Percentiles rank a stretch among this genome's conserved stretches.
phyloP scores from a whole-genome alignment of 2,888 invertebrate species.

The Ormyrus rosae region DNA sequence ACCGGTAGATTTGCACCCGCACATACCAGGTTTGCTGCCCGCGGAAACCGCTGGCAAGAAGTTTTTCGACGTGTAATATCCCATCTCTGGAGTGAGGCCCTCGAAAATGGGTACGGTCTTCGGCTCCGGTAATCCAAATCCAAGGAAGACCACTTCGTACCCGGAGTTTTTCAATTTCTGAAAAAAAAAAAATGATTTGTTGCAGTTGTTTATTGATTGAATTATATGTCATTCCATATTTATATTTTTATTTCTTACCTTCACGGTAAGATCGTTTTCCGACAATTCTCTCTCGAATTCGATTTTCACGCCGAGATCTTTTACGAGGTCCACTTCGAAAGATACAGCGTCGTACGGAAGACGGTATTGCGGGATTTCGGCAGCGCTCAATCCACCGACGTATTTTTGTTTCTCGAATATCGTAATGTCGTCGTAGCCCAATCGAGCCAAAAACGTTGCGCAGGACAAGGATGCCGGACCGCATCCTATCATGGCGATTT shows the following conservation, averaged over 20 bases:
- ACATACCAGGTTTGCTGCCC: constrained; percentile 92
- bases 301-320: constrained; percentile 95
- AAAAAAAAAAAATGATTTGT: too few relatives aligned
- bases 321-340: constrained; percentile 93
- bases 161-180: constrained; percentile 80
- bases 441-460: constrained; percentile 94
- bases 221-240: background rate
- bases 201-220: background rate
- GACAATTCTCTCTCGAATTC: constrained; percentile 85
- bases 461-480: constrained; percentile 98
- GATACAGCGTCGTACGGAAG: constrained; percentile 94
- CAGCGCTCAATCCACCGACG: constrained; percentile 94
- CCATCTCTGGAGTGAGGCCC: constrained; percentile 85
- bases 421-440: constrained; percentile 94
- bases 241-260: constrained; percentile 74
- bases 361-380: constrained; percentile 98
- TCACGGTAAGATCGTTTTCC: constrained; percentile 83
- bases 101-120: constrained; percentile 88
- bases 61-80: constrained; percentile 96
- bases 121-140: constrained; percentile 93
- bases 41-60: constrained; percentile 92
- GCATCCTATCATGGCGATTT: constrained; percentile 93
- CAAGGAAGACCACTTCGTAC: constrained; percentile 88
- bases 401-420: constrained; percentile 93
- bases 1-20: constrained; percentile 77